phyloP scores from a whole-genome alignment of 92 coral and sea anemone species.

The Umimayanthus kanabou region DNA sequence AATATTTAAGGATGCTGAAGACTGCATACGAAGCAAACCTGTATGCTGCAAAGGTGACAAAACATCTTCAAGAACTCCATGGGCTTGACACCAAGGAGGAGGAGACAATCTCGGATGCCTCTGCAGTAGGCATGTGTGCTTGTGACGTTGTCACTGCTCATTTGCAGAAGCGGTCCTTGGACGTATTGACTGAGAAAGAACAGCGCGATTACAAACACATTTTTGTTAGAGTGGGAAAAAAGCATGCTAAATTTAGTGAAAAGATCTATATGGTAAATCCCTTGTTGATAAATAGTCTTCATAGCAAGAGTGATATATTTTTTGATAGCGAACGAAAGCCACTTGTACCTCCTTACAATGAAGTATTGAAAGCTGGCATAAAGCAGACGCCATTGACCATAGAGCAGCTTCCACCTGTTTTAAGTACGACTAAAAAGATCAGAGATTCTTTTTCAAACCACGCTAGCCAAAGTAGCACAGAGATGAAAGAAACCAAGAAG shows the following conservation, averaged over 20 bases:
- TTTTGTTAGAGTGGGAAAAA: background rate
- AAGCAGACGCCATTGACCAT: background rate
- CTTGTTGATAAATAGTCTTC: background rate
- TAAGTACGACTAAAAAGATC: background rate
- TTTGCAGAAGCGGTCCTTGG: constrained; percentile 19
- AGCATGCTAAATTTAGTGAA: background rate
- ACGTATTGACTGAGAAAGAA: background rate
- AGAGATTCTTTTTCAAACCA: background rate
- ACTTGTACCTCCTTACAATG: background rate
- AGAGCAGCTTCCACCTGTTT: background rate
- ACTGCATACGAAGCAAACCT: constrained; percentile 19
- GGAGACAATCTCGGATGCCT: background rate
- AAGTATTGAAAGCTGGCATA: background rate
- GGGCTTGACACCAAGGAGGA: background rate
- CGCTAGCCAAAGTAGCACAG: background rate
- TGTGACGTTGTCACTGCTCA: background rate
- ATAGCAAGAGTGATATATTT: background rate
- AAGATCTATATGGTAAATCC: constrained; percentile 15
- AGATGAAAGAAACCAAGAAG: background rate
- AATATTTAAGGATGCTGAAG: background rate
- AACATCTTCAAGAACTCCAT: too few species aligned
- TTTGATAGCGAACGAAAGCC: background rate
- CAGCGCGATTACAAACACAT: background rate
- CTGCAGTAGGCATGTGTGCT: background rate
- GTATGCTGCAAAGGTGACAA: background rate